Evolutionary conservation across 2,797 vertebrate genomes (phyloP).

Genomic region (Lerista edwardsae): DNA sequence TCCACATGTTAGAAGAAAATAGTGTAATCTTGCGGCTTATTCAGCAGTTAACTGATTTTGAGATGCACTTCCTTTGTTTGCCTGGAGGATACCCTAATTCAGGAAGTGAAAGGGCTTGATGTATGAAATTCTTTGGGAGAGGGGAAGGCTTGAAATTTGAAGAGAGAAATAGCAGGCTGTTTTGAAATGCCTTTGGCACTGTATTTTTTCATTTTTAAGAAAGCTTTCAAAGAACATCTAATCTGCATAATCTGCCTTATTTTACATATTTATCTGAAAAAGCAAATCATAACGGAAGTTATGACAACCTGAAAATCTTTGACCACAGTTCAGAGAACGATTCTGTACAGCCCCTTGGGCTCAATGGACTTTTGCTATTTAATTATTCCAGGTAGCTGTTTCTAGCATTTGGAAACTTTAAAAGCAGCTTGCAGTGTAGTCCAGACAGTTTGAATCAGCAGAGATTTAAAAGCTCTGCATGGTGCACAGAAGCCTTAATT

Average conservation of each 20-base stretch:
- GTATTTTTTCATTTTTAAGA: slow-evolving; percentile 8
- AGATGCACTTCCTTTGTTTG: slow-evolving; percentile 61
- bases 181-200: slow-evolving; percentile 35
- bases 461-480: not conserved
- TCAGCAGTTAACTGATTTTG: slow-evolving; percentile 41
- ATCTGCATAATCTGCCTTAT: not conserved
- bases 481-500: not conserved
- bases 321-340: not conserved
- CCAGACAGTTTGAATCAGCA: not conserved
- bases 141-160: not conserved
- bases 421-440: not conserved
- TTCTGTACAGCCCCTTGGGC: not conserved
- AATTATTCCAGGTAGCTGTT: not conserved
- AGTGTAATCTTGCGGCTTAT: slow-evolving; percentile 28
- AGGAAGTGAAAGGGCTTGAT: slow-evolving; percentile 51
- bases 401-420: not conserved
- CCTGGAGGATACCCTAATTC: slow-evolving; percentile 61
- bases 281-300: not conserved
- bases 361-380: not conserved
- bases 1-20: not conserved
- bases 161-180: not conserved
- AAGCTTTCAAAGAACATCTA: slow-evolving; percentile 30
- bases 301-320: not conserved
- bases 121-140: not conserved
- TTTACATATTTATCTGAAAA: slow-evolving; percentile 10